A percentile compares a stretch with the other conserved stretches of the same genome.
These are phyloP conservation scores for Cisticola juncidis DNA, from an alignment of 2,113 vertebrate species.

Conservation along the genomic window DNA sequence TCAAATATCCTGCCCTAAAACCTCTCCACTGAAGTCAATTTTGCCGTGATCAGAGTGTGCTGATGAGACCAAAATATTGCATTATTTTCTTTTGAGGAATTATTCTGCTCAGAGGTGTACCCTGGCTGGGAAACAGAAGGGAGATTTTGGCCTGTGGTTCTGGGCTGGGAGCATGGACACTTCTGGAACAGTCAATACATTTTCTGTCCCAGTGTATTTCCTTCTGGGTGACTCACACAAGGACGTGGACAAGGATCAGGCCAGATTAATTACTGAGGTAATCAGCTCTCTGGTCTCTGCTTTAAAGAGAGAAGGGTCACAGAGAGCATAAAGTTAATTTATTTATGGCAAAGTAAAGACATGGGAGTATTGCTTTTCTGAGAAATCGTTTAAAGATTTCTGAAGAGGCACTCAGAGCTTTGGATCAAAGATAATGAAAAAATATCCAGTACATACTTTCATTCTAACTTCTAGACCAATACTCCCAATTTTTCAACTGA, in stretches of 20 bases:
- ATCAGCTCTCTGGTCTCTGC: not conserved
- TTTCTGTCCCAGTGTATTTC: not conserved
- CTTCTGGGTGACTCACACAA: not conserved
- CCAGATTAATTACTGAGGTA: not conserved
- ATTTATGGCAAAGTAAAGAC: not conserved
- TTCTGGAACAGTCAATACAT: not conserved
- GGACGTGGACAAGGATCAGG: not conserved
- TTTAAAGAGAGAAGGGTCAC: not conserved
- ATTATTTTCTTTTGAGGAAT: not conserved
- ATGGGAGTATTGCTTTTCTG: not conserved
- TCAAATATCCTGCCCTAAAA: not conserved
- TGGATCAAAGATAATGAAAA: not conserved
- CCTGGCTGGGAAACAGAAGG: not conserved
- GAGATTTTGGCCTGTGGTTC: not conserved
- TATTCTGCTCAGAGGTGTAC: not conserved
- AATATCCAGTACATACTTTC: not conserved
- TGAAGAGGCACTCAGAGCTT: not conserved
- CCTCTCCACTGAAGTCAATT: not conserved
- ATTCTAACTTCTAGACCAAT: not conserved
- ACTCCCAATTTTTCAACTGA: not conserved
- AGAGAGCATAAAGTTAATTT: not conserved
- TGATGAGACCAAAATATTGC: not conserved
- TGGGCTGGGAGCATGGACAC: fast-evolving
- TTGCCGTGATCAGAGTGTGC: not conserved
- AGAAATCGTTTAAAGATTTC: not conserved